These are phyloP conservation scores for Neogobius melanostomus DNA, from an alignment of 2,113 vertebrate species.

Conservation along the genomic window DNA sequence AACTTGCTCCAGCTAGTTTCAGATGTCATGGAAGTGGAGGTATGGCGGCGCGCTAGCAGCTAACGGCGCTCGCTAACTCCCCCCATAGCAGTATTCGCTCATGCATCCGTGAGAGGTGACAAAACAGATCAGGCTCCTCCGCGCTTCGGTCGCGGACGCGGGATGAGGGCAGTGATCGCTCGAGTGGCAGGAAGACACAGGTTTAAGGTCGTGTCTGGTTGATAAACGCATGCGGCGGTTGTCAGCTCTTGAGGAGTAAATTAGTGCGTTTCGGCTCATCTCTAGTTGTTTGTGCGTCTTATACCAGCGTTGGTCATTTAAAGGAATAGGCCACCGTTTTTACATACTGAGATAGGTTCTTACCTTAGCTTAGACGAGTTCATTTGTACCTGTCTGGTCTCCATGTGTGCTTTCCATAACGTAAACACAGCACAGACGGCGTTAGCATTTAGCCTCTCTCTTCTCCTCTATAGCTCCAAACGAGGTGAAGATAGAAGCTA, in stretches of 20 bases:
- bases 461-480: too few relatives aligned
- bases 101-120: constrained; percentile 74
- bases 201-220: not conserved
- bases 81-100: constrained; percentile 66
- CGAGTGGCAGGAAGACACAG: not conserved
- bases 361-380: too few relatives aligned
- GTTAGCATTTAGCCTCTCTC: too few relatives aligned
- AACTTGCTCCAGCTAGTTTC: constrained; percentile 77
- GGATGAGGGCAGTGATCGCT: not conserved
- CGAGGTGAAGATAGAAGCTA: too few relatives aligned
- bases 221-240: not conserved
- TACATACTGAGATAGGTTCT: too few relatives aligned
- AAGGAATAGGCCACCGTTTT: too few relatives aligned
- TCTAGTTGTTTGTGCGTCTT: not conserved
- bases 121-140: constrained; percentile 7
- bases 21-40: constrained; percentile 80
- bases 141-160: not conserved
- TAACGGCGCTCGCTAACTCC: constrained; percentile 76
- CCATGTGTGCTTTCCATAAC: too few relatives aligned
- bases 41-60: constrained; percentile 72
- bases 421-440: too few relatives aligned
- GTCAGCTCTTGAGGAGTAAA: not conserved
- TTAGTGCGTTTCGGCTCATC: not conserved
- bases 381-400: too few relatives aligned
- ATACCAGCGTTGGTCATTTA: too few relatives aligned